Conservation (phyloP, 2,797 vertebrate genomes). For the Gallinago nigripennis region DNA sequence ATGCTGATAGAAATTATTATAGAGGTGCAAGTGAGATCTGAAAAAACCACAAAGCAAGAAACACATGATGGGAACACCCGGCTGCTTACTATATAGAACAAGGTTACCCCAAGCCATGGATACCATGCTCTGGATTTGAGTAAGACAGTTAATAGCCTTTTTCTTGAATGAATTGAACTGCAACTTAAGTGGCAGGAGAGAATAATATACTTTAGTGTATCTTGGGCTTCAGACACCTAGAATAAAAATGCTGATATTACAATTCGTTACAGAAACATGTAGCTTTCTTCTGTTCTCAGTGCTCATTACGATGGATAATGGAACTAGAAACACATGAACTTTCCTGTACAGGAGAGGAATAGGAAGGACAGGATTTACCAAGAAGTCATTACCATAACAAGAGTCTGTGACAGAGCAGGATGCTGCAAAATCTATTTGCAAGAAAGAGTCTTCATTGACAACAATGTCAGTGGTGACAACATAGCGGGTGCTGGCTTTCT, state of each 20-base stretch:
- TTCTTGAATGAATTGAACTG: background rate
- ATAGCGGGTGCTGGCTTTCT: slow-evolving; percentile 97
- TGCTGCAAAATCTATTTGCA: slow-evolving; percentile 97
- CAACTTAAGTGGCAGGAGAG: background rate
- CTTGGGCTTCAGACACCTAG: background rate
- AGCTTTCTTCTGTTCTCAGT: background rate
- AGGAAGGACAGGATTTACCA: background rate
- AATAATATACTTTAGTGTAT: background rate
- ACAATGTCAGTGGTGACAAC: slow-evolving; percentile 95
- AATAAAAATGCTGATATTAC: background rate
- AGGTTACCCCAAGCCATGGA: background rate
- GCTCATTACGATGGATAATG: background rate
- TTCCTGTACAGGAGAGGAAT: background rate
- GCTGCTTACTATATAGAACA: background rate
- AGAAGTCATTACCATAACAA: slow-evolving; percentile 89
- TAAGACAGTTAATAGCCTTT: background rate
- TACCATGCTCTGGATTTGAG: background rate
- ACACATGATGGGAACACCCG: background rate
- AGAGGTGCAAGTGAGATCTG: background rate
- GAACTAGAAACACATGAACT: background rate
- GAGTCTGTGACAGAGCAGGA: slow-evolving; percentile 98
- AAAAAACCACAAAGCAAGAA: background rate
- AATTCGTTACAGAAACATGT: background rate
- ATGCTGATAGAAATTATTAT: background rate
- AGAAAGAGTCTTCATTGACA: slow-evolving; percentile 92